A percentile compares a stretch with the other conserved stretches of the same genome.
Evolutionary conservation across 2,888 invertebrate species (phyloP).

Genomic region (Lasioglossum leucozonium): DNA sequence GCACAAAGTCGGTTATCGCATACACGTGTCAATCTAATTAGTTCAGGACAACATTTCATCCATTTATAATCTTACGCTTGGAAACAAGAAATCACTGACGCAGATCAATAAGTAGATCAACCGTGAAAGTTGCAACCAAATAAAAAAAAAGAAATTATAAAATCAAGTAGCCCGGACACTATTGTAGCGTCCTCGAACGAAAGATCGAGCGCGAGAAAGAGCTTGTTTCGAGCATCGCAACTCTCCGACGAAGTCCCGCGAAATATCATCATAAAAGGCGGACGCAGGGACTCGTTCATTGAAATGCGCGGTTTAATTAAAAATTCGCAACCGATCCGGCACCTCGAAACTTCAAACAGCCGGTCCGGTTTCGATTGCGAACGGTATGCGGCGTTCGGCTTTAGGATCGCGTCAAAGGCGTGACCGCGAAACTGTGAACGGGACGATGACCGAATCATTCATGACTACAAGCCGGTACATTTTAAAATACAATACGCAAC

Average conservation of each 20-base stretch:
- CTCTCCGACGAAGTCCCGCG: neutral
- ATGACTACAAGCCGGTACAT: slow-evolving; percentile 16
- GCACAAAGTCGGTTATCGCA: no score
- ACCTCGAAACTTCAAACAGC: neutral
- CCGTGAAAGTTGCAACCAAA: no score
- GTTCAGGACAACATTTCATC: no score
- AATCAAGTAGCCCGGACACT: no score
- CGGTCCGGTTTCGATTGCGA: slow-evolving; percentile 6
- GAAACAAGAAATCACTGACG: no score
- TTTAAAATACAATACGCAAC: slow-evolving; percentile 48
- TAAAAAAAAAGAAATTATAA: no score
- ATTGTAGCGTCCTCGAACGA: no score
- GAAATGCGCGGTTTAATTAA: neutral
- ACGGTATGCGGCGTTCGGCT: neutral
- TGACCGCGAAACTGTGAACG: slow-evolving; percentile 21
- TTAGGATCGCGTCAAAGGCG: slow-evolving; percentile 21
- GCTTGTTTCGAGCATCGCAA: neutral
- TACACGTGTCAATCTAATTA: no score
- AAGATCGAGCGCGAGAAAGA: no score
- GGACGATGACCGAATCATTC: slow-evolving; percentile 18
- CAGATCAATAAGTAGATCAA: no score
- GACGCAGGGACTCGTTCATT: neutral
- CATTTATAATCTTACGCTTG: no score
- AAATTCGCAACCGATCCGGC: neutral
- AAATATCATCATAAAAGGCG: neutral